phyloP scores from a whole-genome alignment of 2,113 vertebrate genomes.

The Martes martes region DNA sequence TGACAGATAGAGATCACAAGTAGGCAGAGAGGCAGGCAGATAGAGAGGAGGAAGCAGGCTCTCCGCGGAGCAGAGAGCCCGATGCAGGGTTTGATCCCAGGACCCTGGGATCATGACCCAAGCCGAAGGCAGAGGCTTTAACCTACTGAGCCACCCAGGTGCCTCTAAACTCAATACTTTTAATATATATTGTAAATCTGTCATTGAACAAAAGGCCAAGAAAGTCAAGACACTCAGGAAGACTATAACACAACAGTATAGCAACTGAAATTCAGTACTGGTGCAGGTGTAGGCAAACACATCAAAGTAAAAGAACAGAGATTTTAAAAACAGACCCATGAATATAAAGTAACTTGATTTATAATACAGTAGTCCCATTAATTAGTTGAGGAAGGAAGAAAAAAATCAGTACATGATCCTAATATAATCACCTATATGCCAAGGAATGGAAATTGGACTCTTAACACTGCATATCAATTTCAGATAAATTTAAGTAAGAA shows the following conservation, averaged over 20 bases:
- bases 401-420: neutral
- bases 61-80: no score
- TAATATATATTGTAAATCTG: neutral
- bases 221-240: neutral
- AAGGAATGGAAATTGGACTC: neutral
- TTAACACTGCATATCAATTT: neutral
- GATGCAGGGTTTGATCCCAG: no score
- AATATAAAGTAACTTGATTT: neutral
- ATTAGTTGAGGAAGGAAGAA: neutral
- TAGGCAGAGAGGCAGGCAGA: no score
- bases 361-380: neutral
- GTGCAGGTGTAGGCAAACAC: neutral
- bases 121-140: no score
- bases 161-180: neutral
- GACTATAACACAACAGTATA: neutral
- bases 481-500: conserved; percentile 5
- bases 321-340: neutral
- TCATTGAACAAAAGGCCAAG: conserved; percentile 8
- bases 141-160: no score
- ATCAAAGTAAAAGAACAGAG: neutral
- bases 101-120: no score
- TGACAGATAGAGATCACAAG: no score
- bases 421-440: neutral
- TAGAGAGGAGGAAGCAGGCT: no score
- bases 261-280: neutral